These are phyloP conservation scores for Holothuria glaberrima DNA, from an alignment of 35 echinoderm and acorn worm genomes.

Conservation along the genomic window DNA sequence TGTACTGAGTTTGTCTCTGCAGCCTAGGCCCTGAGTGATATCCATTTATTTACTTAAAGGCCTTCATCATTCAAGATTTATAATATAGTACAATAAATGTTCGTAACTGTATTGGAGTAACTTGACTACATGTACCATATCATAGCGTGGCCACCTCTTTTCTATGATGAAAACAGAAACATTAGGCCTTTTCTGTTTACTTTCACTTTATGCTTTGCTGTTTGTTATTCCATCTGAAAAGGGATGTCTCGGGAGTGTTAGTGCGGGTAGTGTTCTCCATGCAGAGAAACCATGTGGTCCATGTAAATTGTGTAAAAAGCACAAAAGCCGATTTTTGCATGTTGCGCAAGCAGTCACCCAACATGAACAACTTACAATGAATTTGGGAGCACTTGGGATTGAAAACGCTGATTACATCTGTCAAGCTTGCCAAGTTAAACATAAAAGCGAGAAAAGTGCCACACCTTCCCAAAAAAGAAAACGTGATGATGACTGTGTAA, in stretches of 20 bases:
- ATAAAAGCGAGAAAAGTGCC: neutral
- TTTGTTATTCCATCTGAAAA: neutral
- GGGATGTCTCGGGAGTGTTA: neutral
- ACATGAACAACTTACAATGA: neutral
- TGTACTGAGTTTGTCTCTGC: too few relatives aligned
- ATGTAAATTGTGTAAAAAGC: neutral
- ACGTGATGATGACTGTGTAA: constrained; percentile 6
- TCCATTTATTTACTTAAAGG: too few relatives aligned
- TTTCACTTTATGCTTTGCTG: neutral
- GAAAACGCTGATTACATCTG: neutral
- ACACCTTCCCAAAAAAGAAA: constrained; percentile 3
- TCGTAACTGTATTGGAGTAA: too few relatives aligned
- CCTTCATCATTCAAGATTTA: too few relatives aligned
- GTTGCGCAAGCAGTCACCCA: neutral
- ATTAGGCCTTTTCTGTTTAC: neutral
- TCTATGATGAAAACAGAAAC: neutral
- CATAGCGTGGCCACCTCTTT: too few relatives aligned
- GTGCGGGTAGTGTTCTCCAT: constrained; percentile 27
- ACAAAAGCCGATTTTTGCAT: neutral
- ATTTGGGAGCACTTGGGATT: neutral
- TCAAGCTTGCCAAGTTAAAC: neutral
- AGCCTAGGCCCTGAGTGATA: too few relatives aligned
- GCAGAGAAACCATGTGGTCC: neutral
- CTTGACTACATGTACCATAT: too few relatives aligned
- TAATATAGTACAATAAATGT: too few relatives aligned